Conservation (phyloP, 2,113 vertebrate species). For the Odocoileus virginianus region DNA sequence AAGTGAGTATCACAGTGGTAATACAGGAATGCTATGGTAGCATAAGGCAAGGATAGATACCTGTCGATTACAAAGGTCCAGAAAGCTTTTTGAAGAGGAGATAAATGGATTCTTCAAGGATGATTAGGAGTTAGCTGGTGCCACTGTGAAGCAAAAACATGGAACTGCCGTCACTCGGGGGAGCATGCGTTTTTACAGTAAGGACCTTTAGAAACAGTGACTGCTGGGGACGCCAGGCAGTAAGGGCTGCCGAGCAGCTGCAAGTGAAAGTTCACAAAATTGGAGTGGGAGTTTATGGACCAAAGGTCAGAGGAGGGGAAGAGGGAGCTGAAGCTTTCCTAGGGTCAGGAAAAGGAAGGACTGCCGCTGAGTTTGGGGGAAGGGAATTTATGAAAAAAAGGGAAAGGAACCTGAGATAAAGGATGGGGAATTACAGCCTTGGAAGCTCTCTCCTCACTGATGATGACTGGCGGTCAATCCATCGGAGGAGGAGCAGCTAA, state of each 20-base stretch:
- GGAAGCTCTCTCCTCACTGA: conserved; percentile 4
- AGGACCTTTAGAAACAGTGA: background rate
- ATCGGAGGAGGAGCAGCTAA: background rate
- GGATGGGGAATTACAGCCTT: background rate
- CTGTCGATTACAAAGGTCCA: background rate
- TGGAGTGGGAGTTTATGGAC: background rate
- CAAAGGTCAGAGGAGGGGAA: conserved; percentile 27
- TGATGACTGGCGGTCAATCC: background rate
- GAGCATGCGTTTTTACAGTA: background rate
- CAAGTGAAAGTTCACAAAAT: background rate
- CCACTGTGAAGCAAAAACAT: background rate
- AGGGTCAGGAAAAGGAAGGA: background rate
- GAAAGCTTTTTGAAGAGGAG: background rate
- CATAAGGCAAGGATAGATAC: background rate
- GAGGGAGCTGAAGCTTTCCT: background rate
- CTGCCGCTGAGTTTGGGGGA: background rate
- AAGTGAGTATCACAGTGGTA: background rate
- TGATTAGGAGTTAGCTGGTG: background rate
- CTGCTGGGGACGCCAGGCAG: background rate
- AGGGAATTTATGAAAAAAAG: background rate
- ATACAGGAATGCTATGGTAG: rapidly evolving
- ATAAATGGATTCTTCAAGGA: background rate
- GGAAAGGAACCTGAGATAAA: background rate
- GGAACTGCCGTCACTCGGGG: background rate
- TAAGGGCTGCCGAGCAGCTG: background rate